Conservation (phyloP, 2,888 invertebrate species). For the Sericinus montela region DNA sequence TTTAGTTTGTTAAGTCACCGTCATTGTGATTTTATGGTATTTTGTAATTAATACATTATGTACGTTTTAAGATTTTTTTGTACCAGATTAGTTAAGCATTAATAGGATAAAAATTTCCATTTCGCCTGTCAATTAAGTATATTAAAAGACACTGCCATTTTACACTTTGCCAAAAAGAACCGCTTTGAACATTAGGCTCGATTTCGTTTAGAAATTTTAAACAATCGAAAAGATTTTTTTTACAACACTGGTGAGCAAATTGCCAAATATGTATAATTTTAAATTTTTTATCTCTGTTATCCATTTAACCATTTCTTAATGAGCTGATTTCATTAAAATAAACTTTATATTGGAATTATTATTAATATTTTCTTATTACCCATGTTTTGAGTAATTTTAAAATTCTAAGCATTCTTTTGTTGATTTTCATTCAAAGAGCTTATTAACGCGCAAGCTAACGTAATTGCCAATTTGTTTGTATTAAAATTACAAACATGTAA, state of each 20-base stretch:
- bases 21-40: constrained; percentile 59
- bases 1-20: constrained; percentile 55
- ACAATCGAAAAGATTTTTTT: constrained; percentile 4
- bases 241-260: constrained; percentile 1
- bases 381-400: not conserved
- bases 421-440: constrained; percentile 12
- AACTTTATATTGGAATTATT: too few species aligned
- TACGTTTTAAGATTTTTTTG: constrained; percentile 57
- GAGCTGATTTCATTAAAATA: too few species aligned
- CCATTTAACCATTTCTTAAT: not conserved
- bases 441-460: constrained; percentile 2
- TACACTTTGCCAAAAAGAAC: constrained; percentile 35
- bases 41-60: constrained; percentile 25
- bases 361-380: too few species aligned
- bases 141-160: constrained; percentile 56
- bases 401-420: not conserved
- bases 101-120: constrained; percentile 25
- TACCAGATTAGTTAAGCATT: constrained; percentile 49
- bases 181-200: constrained; percentile 18
- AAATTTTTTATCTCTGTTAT: not conserved
- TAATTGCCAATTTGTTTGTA: constrained; percentile 6
- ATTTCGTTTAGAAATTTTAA: constrained; percentile 20
- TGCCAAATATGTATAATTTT: constrained; percentile 2
- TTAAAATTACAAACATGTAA: constrained; percentile 1
- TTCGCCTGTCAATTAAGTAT: constrained; percentile 33